These are phyloP conservation scores for Atherix ibis DNA, from an alignment of 2,888 invertebrate species.

Conservation along the genomic window DNA sequence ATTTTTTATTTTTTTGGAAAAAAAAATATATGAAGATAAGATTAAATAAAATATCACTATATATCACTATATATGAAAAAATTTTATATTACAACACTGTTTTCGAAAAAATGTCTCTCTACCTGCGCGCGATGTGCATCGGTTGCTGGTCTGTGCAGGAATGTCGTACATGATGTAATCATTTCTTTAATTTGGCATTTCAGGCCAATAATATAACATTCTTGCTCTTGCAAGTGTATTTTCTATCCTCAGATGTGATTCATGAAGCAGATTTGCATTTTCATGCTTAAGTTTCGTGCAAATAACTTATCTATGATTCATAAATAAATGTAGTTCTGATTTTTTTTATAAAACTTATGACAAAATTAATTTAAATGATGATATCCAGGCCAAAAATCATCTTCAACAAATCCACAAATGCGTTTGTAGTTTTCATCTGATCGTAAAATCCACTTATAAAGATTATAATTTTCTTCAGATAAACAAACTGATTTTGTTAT, in stretches of 20 bases:
- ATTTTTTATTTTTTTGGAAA: too few relatives aligned
- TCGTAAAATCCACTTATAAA: not conserved
- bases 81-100: too few relatives aligned
- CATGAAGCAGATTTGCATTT: too few relatives aligned
- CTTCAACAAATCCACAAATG: not conserved
- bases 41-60: too few relatives aligned
- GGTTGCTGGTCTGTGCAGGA: too few relatives aligned
- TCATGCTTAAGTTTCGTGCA: not conserved
- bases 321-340: not conserved
- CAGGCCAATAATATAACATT: conserved; percentile 11
- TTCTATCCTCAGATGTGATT: conserved; percentile 11
- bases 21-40: too few relatives aligned
- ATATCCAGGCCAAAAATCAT: not conserved
- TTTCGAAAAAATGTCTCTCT: too few relatives aligned
- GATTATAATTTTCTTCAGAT: not conserved
- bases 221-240: conserved; percentile 12
- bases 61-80: too few relatives aligned
- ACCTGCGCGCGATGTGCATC: too few relatives aligned
- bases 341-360: not conserved
- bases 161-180: too few relatives aligned
- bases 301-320: not conserved
- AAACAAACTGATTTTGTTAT: not conserved
- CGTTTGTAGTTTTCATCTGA: not conserved
- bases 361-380: not conserved
- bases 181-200: conserved; percentile 7